Evolutionary conservation across 2,888 invertebrate species (phyloP).

Genomic region (Rhimphoctona megacephalus): DNA sequence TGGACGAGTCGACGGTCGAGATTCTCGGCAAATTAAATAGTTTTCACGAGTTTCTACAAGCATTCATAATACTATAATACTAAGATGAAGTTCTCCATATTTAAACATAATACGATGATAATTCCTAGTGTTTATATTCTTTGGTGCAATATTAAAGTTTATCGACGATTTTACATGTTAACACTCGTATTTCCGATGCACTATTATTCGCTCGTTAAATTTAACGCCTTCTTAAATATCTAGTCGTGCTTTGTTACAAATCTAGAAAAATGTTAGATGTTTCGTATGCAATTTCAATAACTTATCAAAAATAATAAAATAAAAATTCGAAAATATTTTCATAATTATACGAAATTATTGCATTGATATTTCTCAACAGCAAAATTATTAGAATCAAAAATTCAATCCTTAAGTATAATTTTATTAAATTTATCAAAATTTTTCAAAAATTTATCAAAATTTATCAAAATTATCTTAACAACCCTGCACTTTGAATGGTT

Average conservation of each 20-base stretch:
- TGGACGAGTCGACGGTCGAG: conserved; percentile 12
- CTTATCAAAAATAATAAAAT: background rate
- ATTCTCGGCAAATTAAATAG: background rate
- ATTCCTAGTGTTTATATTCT: conserved; percentile 11
- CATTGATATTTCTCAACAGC: background rate
- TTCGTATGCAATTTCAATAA: background rate
- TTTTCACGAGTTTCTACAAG: conserved; percentile 7
- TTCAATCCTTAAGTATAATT: background rate
- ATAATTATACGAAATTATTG: background rate
- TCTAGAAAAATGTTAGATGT: background rate
- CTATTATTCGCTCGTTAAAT: conserved; percentile 39
- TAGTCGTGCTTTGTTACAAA: background rate
- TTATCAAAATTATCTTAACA: too few species aligned
- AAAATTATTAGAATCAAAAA: background rate
- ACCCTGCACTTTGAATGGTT: too few species aligned
- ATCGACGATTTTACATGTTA: conserved; percentile 17
- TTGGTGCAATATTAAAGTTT: conserved; percentile 34
- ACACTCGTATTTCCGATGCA: conserved; percentile 19
- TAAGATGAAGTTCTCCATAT: background rate
- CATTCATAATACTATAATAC: conserved; percentile 3
- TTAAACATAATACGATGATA: background rate
- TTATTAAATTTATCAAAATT: background rate
- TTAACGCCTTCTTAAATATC: conserved; percentile 24
- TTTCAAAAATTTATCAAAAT: too few species aligned
- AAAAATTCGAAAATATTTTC: background rate